A percentile compares a stretch with the other conserved stretches of the same genome.
Evolutionary conservation across 2,113 vertebrate genomes (phyloP).

Genomic region (mouse (Mus musculus)): DNA sequence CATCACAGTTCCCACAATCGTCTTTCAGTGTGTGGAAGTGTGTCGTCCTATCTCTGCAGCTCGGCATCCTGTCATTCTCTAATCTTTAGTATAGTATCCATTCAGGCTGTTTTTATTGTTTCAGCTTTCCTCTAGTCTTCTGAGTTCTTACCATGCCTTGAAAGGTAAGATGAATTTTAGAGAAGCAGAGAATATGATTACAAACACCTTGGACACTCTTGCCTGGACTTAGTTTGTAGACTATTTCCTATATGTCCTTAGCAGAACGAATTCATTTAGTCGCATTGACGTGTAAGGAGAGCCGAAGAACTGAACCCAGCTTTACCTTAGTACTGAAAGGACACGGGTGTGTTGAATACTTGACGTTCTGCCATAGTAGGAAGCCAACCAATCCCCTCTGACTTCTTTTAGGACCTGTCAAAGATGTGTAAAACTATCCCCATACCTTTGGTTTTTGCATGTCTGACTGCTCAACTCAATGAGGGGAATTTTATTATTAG

Average conservation of each 20-base stretch:
- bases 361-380: not conserved
- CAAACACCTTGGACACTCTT: not conserved
- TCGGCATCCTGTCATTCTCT: too few species aligned
- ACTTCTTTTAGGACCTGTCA: not conserved
- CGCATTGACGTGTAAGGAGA: not conserved
- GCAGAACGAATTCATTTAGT: not conserved
- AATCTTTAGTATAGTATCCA: not conserved
- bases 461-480: slow-evolving; percentile 9
- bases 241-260: not conserved
- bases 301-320: not conserved
- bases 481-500: slow-evolving; percentile 55
- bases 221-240: not conserved
- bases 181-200: not conserved
- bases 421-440: not conserved
- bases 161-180: not conserved
- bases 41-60: too few species aligned
- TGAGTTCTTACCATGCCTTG: not conserved
- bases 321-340: not conserved
- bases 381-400: not conserved
- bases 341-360: not conserved
- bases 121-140: not conserved
- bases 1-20: too few species aligned
- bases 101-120: not conserved
- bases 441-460: slow-evolving; percentile 47
- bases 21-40: not conserved